Conservation (phyloP, 2,113 vertebrate genomes). For the Toxotes chatareus region DNA sequence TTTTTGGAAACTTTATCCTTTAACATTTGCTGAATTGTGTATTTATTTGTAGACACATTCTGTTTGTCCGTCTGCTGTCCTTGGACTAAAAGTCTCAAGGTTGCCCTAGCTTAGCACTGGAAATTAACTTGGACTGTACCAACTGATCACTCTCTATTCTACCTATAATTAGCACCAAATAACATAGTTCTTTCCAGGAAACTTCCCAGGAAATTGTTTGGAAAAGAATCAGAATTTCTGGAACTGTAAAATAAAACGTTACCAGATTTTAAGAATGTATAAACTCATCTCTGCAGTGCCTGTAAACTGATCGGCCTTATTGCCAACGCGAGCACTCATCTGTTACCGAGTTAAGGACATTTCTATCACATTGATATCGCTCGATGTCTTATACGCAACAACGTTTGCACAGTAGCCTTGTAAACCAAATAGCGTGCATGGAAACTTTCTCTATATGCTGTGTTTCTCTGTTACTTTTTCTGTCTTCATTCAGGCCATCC, state of each 20-base stretch:
- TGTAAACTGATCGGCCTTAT: conserved; percentile 62
- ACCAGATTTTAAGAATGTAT: conserved; percentile 43
- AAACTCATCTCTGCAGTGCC: conserved; percentile 63
- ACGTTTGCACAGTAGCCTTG: conserved; percentile 71
- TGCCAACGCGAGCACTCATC: conserved; percentile 57
- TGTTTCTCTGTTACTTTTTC: background rate
- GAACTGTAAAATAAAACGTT: background rate
- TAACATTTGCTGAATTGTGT: background rate
- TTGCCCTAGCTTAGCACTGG: background rate
- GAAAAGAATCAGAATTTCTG: background rate
- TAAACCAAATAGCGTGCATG: conserved; percentile 71
- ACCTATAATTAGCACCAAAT: background rate
- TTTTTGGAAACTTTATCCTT: background rate
- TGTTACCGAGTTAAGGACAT: conserved; percentile 28
- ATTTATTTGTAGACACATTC: background rate
- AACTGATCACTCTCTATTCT: background rate
- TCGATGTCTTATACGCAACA: conserved; percentile 58
- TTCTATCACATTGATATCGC: conserved; percentile 42
- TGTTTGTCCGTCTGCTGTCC: background rate
- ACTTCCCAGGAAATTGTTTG: background rate
- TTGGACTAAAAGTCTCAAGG: too few relatives aligned
- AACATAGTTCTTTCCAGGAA: conserved; percentile 2
- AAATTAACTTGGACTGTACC: background rate
- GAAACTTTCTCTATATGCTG: conserved; percentile 38
- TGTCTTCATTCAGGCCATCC: conserved; percentile 30